phyloP scores from a whole-genome alignment of 2,888 invertebrate genomes.

The Unio pictorum region DNA sequence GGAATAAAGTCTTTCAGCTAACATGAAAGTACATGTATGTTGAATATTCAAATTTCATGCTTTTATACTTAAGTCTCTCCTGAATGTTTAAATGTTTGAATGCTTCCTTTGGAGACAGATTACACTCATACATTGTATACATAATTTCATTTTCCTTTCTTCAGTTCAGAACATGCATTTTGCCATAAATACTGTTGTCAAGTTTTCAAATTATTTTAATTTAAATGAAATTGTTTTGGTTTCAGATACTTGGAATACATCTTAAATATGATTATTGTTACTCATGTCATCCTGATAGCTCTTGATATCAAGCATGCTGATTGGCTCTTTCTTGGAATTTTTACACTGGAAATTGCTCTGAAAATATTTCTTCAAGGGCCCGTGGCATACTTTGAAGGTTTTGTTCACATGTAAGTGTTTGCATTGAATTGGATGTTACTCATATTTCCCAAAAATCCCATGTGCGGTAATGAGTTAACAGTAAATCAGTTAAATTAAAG shows the following conservation, averaged over 20 bases:
- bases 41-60: too few relatives aligned
- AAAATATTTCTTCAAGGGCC: constrained; percentile 71
- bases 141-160: not conserved
- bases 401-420: constrained; percentile 71
- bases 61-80: too few relatives aligned
- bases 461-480: too few relatives aligned
- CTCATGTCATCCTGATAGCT: constrained; percentile 71
- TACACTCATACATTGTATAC: not conserved
- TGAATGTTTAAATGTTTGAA: too few relatives aligned
- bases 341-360: constrained; percentile 71
- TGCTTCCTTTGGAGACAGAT: too few relatives aligned
- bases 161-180: not conserved
- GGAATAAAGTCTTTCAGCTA: too few relatives aligned
- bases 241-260: constrained; percentile 69
- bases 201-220: not conserved
- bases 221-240: constrained; percentile 11
- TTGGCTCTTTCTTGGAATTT: constrained; percentile 70
- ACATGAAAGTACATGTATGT: too few relatives aligned
- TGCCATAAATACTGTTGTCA: not conserved
- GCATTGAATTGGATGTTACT: not conserved
- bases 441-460: not conserved
- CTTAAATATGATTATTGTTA: constrained; percentile 71
- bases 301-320: constrained; percentile 65
- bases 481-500: too few relatives aligned
- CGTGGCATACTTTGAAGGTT: constrained; percentile 62